phyloP scores from a whole-genome alignment of 1,140 invertebrate species.

The Eulimnadia texana region DNA sequence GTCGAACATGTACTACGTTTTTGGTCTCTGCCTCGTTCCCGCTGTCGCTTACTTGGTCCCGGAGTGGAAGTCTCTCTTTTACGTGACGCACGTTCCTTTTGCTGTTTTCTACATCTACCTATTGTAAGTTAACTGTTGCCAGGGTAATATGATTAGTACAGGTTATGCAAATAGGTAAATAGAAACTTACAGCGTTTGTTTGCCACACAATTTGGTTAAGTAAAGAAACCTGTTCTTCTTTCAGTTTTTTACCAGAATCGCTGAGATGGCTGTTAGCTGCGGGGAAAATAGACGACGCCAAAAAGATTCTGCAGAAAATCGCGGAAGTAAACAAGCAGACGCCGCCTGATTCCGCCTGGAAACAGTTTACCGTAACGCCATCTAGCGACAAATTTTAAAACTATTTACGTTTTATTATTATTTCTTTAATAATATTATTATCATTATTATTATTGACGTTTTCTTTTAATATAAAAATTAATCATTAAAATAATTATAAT shows the following conservation, averaged over 20 bases:
- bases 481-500: too few species aligned
- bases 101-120: conserved; percentile 18
- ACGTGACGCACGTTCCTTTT: conserved; percentile 21
- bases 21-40: conserved; percentile 20
- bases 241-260: conserved; percentile 26
- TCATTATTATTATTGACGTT: neutral
- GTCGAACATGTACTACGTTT: conserved; percentile 21
- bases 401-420: too few species aligned
- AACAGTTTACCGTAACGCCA: conserved; percentile 13
- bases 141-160: neutral
- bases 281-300: conserved; percentile 18
- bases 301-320: conserved; percentile 21
- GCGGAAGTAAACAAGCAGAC: conserved; percentile 23
- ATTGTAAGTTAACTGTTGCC: conserved; percentile 7
- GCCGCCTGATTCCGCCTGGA: conserved; percentile 15
- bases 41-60: conserved; percentile 20
- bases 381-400: too few species aligned
- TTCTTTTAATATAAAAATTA: too few species aligned
- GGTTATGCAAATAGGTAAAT: neutral
- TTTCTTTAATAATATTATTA: neutral
- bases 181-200: neutral
- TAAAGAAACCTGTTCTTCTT: neutral
- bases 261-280: conserved; percentile 25
- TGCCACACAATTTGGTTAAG: too few species aligned
- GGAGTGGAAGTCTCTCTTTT: conserved; percentile 20